Conservation (phyloP, 1,140 invertebrate species). For the Cephus cinctus region DNA sequence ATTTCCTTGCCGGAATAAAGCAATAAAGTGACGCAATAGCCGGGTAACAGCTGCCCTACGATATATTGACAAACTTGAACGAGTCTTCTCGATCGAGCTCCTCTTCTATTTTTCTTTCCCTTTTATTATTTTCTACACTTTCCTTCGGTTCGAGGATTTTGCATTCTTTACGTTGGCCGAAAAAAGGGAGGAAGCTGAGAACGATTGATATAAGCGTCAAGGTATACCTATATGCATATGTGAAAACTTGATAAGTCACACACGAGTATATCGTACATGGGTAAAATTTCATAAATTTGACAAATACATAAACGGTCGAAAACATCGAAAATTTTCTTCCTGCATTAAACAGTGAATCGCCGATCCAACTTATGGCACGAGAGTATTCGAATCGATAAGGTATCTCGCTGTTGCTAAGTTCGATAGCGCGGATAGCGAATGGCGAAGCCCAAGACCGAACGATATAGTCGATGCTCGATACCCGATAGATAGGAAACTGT, state of each 20-base stretch:
- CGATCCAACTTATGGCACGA: too few species aligned
- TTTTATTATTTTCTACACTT: constrained; percentile 13
- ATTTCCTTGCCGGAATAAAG: constrained; percentile 7
- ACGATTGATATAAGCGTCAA: too few species aligned
- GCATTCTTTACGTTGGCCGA: constrained; percentile 8
- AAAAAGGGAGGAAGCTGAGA: not conserved
- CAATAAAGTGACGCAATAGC: too few species aligned
- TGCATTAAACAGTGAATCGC: too few species aligned
- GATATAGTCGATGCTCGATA: too few species aligned
- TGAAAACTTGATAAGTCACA: not conserved
- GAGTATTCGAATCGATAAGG: too few species aligned
- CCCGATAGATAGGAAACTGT: too few species aligned
- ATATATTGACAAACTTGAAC: constrained; percentile 40
- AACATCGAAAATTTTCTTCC: too few species aligned
- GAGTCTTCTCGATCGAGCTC: not conserved
- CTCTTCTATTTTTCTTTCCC: not conserved
- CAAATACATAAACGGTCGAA: constrained; percentile 9
- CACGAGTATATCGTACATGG: not conserved
- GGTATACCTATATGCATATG: too few species aligned
- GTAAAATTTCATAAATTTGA: constrained; percentile 6
- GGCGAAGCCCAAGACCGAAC: too few species aligned
- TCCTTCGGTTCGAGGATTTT: constrained; percentile 10
- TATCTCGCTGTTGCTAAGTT: too few species aligned
- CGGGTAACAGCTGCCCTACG: constrained; percentile 30
- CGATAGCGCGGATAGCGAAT: too few species aligned